These are phyloP conservation scores for Solenopsis fugax DNA, from an alignment of 1,140 invertebrate genomes.

Conservation along the genomic window DNA sequence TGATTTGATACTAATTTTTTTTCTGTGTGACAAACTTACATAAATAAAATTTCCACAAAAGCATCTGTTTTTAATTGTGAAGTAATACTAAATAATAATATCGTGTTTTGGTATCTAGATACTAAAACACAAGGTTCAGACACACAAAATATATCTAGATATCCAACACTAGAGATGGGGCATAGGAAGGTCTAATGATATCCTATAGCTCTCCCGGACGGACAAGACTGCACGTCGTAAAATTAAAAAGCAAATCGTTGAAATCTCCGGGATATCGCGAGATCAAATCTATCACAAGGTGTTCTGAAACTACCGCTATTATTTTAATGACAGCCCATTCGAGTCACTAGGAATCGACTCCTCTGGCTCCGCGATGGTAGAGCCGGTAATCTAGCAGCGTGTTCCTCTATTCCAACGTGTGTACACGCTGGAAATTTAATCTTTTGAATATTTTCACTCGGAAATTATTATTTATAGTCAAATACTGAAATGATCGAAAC, in stretches of 20 bases:
- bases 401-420: neutral
- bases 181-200: neutral
- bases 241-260: constrained; percentile 29
- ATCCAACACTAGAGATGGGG: neutral
- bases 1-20: too few relatives aligned
- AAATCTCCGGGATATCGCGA: neutral
- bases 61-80: too few relatives aligned
- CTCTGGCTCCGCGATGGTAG: too few relatives aligned
- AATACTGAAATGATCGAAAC: neutral
- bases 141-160: too few relatives aligned
- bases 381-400: neutral
- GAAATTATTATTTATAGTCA: neutral
- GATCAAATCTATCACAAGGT: constrained; percentile 45
- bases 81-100: too few relatives aligned
- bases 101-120: too few relatives aligned
- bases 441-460: neutral
- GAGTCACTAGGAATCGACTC: constrained; percentile 5
- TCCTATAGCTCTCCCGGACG: neutral
- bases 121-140: too few relatives aligned
- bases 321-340: constrained; percentile 38
- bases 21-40: too few relatives aligned
- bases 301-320: constrained; percentile 28
- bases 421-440: neutral
- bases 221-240: neutral
- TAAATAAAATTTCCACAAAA: too few relatives aligned